These are phyloP conservation scores for Tetramorium bicarinatum DNA, from an alignment of 2,888 invertebrate species.

Conservation along the genomic window DNA sequence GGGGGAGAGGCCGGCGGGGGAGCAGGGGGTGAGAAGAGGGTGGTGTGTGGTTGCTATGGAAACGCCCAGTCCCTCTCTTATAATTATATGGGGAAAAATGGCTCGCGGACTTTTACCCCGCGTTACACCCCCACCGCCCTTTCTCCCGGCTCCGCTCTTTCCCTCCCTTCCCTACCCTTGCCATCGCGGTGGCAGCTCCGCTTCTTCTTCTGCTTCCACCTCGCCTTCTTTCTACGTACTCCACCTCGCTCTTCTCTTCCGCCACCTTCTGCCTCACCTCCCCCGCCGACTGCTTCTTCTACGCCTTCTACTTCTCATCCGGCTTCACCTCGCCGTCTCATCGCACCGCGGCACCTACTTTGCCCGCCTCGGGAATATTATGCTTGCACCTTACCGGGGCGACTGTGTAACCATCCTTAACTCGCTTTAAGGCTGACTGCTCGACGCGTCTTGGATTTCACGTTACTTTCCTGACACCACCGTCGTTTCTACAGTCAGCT, in stretches of 20 bases:
- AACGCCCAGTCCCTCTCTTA: conserved; percentile 86
- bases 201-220: conserved; percentile 59
- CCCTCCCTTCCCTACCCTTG: conserved; percentile 36
- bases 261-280: conserved; percentile 25
- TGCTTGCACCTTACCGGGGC: conserved; percentile 73
- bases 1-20: conserved; percentile 56
- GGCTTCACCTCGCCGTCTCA: conserved; percentile 75
- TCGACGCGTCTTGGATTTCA: conserved; percentile 72
- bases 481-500: conserved; percentile 38
- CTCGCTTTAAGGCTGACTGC: conserved; percentile 74
- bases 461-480: conserved; percentile 58
- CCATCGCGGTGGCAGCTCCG: conserved; percentile 54
- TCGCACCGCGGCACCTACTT: conserved; percentile 74
- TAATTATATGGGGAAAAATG: conserved; percentile 86
- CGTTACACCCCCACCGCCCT: conserved; percentile 76
- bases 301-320: conserved; percentile 66
- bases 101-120: conserved; percentile 86
- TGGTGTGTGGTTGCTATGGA: conserved; percentile 85
- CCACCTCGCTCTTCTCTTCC: conserved; percentile 51
- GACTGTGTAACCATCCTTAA: conserved; percentile 76
- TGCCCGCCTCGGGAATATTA: conserved; percentile 79
- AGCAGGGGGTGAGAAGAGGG: conserved; percentile 76
- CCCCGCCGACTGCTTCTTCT: conserved; percentile 41
- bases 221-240: conserved; percentile 49
- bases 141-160: conserved; percentile 43